These are phyloP conservation scores for Dryobates pubescens DNA, from an alignment of 2,797 vertebrate genomes.

Conservation along the genomic window DNA sequence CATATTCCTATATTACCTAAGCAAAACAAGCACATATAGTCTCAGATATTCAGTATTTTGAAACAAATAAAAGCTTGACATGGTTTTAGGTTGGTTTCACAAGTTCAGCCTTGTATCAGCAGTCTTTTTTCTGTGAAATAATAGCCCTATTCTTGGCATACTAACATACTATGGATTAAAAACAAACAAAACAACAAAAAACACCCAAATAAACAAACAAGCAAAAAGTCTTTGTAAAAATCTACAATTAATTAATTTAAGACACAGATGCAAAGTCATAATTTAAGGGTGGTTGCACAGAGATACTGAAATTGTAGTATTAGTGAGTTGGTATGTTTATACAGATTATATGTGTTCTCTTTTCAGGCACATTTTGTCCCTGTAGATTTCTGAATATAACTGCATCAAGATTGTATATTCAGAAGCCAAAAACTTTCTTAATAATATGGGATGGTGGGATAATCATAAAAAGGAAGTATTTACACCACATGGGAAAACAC, in stretches of 20 bases:
- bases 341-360: background rate
- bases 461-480: slow-evolving; percentile 64
- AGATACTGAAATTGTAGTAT: background rate
- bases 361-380: background rate
- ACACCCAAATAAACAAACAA: no score
- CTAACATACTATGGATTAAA: no score
- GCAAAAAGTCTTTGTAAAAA: background rate
- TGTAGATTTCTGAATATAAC: background rate
- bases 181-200: fast-evolving
- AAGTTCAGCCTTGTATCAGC: background rate
- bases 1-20: background rate
- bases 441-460: slow-evolving; percentile 14
- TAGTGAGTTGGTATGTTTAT: background rate
- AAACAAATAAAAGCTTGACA: background rate
- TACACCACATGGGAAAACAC: slow-evolving; percentile 8
- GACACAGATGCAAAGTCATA: background rate
- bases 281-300: background rate
- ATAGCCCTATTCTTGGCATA: background rate
- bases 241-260: slow-evolving; percentile 43
- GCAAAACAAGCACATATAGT: background rate
- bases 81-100: background rate
- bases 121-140: background rate
- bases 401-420: background rate
- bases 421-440: slow-evolving; percentile 12
- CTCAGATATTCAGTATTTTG: background rate